phyloP scores from a whole-genome alignment of 2,888 invertebrate genomes.

The Acanthosepion esculentum region DNA sequence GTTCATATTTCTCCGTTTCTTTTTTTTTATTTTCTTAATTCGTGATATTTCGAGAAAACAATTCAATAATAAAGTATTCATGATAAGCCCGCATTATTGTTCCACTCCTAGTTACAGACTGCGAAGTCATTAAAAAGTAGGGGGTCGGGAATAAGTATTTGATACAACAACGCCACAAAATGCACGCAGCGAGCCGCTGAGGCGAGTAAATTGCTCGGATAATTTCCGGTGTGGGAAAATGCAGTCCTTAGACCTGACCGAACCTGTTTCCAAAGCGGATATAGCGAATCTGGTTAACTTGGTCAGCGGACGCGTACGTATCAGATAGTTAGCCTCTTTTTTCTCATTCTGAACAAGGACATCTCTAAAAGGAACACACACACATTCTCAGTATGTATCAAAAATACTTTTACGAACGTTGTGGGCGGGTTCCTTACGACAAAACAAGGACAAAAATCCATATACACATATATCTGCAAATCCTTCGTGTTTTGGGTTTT shows the following conservation, averaged over 20 bases:
- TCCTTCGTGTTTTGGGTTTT: too few relatives aligned
- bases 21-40: neutral
- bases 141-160: neutral
- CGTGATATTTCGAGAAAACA: neutral
- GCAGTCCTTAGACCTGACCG: constrained; percentile 6
- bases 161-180: neutral
- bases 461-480: too few relatives aligned
- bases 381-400: too few relatives aligned
- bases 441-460: too few relatives aligned
- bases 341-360: neutral
- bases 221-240: neutral
- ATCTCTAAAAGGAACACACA: too few relatives aligned
- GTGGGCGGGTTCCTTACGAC: too few relatives aligned
- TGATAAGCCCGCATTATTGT: neutral
- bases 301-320: neutral
- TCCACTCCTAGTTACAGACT: neutral
- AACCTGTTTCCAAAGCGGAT: neutral
- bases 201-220: neutral
- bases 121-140: neutral
- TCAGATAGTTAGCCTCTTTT: neutral
- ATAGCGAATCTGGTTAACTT: neutral
- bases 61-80: neutral
- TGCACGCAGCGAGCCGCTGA: neutral
- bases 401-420: too few relatives aligned
- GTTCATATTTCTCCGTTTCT: neutral